Evolutionary conservation across 2,888 invertebrate species (phyloP).

Genomic region (Spilosoma lubricipeda): DNA sequence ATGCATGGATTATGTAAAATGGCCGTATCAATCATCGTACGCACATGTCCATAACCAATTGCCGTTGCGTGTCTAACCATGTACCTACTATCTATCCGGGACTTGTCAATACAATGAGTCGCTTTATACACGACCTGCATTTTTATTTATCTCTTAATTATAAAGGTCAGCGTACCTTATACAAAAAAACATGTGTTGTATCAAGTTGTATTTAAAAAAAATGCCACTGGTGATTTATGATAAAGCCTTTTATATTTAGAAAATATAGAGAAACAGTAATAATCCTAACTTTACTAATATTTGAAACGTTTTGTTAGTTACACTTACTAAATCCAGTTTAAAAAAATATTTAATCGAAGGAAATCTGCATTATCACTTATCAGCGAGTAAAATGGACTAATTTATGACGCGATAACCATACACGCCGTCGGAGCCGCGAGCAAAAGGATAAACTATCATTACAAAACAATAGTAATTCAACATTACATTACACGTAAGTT

Average conservation of each 20-base stretch:
- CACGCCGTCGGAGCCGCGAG: too few relatives aligned
- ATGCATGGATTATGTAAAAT: constrained; percentile 32
- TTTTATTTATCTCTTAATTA: constrained; percentile 22
- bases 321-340: too few relatives aligned
- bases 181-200: not conserved
- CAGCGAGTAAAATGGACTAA: too few relatives aligned
- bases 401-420: too few relatives aligned
- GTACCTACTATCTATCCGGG: constrained; percentile 25
- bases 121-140: constrained; percentile 27
- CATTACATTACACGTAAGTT: not conserved
- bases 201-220: not conserved
- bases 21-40: constrained; percentile 57
- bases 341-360: too few relatives aligned
- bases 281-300: not conserved
- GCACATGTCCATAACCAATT: constrained; percentile 64
- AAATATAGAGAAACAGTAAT: not conserved
- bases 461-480: not conserved
- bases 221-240: not conserved
- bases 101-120: constrained; percentile 35
- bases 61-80: constrained; percentile 47
- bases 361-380: too few relatives aligned
- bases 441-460: not conserved
- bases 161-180: constrained; percentile 11
- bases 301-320: too few relatives aligned
- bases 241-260: not conserved